Conservation (phyloP, 2,797 vertebrate species). For the Sparidentex hasta region DNA sequence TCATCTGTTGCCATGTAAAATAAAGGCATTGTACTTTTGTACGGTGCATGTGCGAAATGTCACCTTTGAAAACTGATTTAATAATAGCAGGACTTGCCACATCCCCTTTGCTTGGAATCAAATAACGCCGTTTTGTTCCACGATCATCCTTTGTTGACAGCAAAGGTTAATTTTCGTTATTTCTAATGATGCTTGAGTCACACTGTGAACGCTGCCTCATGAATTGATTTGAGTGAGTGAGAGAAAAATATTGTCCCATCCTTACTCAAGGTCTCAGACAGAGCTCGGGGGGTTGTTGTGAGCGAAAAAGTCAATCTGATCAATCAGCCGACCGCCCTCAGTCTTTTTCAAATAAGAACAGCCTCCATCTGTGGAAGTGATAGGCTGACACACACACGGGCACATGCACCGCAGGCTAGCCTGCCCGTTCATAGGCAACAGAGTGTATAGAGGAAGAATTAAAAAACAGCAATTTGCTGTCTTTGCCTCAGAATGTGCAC, state of each 20-base stretch:
- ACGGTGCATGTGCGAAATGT: too few relatives aligned
- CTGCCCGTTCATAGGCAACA: slow-evolving; percentile 48
- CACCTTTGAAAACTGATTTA: too few relatives aligned
- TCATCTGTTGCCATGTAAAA: too few relatives aligned
- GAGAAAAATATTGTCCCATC: slow-evolving; percentile 25
- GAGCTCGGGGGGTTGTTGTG: slow-evolving; percentile 46
- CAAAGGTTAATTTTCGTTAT: neutral
- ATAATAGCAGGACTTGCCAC: too few relatives aligned
- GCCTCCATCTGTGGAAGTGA: slow-evolving; percentile 53
- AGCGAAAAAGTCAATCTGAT: slow-evolving; percentile 75
- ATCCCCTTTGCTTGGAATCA: neutral
- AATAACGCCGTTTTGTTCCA: neutral
- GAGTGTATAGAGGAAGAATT: slow-evolving; percentile 50
- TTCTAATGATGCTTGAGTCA: neutral
- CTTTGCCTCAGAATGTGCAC: slow-evolving; percentile 35
- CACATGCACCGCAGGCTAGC: slow-evolving; percentile 48
- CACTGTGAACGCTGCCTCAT: neutral
- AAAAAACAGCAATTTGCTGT: slow-evolving; percentile 44
- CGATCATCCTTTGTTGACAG: neutral
- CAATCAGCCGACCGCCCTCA: slow-evolving; percentile 70
- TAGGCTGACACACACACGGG: slow-evolving; percentile 24
- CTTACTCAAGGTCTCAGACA: slow-evolving; percentile 44
- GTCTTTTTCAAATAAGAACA: slow-evolving; percentile 59
- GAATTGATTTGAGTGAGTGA: slow-evolving; percentile 23
- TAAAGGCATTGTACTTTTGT: too few relatives aligned